phyloP scores from a whole-genome alignment of 2,797 vertebrate species.

The Mormyrus proboscirostris region DNA sequence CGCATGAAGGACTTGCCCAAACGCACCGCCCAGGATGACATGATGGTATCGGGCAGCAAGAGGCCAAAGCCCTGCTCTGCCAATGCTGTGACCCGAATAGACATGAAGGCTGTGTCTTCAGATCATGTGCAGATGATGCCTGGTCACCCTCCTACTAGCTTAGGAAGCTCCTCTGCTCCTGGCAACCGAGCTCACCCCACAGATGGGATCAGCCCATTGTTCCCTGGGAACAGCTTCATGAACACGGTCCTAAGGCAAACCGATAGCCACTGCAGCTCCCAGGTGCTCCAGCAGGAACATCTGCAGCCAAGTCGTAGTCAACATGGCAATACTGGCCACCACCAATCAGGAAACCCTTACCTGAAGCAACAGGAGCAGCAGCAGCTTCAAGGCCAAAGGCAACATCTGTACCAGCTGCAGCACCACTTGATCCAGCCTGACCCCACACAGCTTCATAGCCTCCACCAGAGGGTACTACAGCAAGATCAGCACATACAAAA shows the following conservation, averaged over 20 bases:
- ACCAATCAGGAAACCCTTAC: conserved; percentile 77
- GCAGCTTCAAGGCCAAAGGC: conserved; percentile 62
- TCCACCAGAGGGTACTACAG: conserved; percentile 74
- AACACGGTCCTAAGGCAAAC: conserved; percentile 64
- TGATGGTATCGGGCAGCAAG: conserved; percentile 78
- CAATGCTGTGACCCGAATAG: conserved; percentile 62
- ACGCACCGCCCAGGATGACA: conserved; percentile 79
- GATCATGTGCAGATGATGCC: conserved; percentile 81
- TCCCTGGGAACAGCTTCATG: conserved; percentile 79
- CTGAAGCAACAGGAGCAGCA: conserved; percentile 73
- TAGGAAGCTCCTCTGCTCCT: conserved; percentile 63
- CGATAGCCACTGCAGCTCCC: conserved; percentile 77
- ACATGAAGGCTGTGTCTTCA: conserved; percentile 67
- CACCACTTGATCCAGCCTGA: conserved; percentile 49
- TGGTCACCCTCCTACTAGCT: conserved; percentile 69
- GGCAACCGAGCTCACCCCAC: conserved; percentile 48
- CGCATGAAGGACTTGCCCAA: conserved; percentile 86
- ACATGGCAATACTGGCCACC: conserved; percentile 65
- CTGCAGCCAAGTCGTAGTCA: conserved; percentile 72
- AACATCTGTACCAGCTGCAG: conserved; percentile 46
- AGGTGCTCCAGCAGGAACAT: conserved; percentile 71
- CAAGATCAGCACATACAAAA: conserved; percentile 89
- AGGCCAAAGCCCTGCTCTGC: conserved; percentile 80
- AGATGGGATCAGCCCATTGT: conserved; percentile 70
- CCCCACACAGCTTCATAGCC: conserved; percentile 47